These are phyloP conservation scores for Laothoe populi DNA, from an alignment of 2,888 invertebrate genomes.

Conservation along the genomic window DNA sequence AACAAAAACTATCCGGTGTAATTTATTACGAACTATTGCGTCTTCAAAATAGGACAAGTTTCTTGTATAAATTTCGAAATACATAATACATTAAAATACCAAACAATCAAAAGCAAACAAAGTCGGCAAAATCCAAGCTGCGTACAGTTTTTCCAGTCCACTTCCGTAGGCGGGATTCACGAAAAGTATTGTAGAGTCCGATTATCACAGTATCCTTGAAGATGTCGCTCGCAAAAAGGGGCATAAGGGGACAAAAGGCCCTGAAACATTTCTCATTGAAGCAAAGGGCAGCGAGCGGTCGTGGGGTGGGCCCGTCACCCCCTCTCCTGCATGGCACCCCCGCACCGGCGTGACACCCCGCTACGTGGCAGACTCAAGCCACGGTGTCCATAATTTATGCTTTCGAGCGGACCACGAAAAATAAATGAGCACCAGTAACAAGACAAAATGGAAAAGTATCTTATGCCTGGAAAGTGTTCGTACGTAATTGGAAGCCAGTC, in stretches of 20 bases:
- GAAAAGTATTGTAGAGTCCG: conserved; percentile 73
- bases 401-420: conserved; percentile 77
- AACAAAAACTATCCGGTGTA: too few relatives aligned
- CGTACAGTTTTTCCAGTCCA: conserved; percentile 60
- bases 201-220: conserved; percentile 83
- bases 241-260: conserved; percentile 75
- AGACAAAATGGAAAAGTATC: conserved; percentile 67
- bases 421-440: conserved; percentile 73
- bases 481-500: conserved; percentile 29
- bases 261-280: conserved; percentile 80
- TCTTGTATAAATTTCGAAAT: not conserved
- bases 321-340: conserved; percentile 28
- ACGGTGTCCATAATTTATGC: conserved; percentile 82
- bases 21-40: too few relatives aligned
- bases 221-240: conserved; percentile 79
- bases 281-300: conserved; percentile 50
- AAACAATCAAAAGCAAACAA: conserved; percentile 55
- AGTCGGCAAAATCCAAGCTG: conserved; percentile 39
- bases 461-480: conserved; percentile 45
- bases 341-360: conserved; percentile 45
- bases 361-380: conserved; percentile 65
- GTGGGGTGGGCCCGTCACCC: conserved; percentile 39
- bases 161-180: conserved; percentile 58
- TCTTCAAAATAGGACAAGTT: not conserved
- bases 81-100: conserved; percentile 20